Evolutionary conservation across 2,113 vertebrate species (phyloP).

Genomic region (Neotoma lepida): DNA sequence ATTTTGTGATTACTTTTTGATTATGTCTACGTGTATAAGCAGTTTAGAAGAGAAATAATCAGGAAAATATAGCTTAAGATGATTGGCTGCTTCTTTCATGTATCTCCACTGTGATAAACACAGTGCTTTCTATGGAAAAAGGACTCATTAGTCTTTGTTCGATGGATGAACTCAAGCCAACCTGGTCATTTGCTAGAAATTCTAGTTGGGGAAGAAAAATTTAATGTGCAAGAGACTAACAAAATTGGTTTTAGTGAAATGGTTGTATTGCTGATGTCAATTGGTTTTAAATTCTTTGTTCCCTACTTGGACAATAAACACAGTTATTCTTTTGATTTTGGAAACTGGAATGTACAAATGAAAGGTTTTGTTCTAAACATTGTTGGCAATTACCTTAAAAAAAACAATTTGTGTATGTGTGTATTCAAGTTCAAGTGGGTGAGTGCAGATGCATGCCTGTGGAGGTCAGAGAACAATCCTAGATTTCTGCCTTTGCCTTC

Average conservation of each 20-base stretch:
- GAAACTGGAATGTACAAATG: conserved; percentile 14
- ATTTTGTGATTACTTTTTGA: conserved; percentile 60
- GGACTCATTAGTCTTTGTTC: conserved; percentile 58
- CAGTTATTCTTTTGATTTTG: conserved; percentile 48
- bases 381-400: not conserved
- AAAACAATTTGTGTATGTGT: not conserved
- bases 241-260: conserved; percentile 42
- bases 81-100: conserved; percentile 41
- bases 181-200: conserved; percentile 57
- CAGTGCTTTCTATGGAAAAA: conserved; percentile 35
- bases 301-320: not conserved
- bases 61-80: conserved; percentile 57
- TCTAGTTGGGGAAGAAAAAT: conserved; percentile 28
- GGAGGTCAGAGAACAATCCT: not conserved
- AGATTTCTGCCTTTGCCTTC: not conserved
- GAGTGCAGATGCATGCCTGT: no score
- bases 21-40: conserved; percentile 47
- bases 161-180: conserved; percentile 48
- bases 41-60: conserved; percentile 59
- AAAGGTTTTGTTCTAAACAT: conserved; percentile 12
- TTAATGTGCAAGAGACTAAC: conserved; percentile 38
- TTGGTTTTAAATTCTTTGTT: conserved; percentile 44
- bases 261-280: conserved; percentile 45
- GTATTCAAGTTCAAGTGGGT: not conserved
- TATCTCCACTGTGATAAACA: conserved; percentile 48